Evolutionary conservation across 2,113 vertebrate genomes (phyloP).

Genomic region (Sialia sialis): DNA sequence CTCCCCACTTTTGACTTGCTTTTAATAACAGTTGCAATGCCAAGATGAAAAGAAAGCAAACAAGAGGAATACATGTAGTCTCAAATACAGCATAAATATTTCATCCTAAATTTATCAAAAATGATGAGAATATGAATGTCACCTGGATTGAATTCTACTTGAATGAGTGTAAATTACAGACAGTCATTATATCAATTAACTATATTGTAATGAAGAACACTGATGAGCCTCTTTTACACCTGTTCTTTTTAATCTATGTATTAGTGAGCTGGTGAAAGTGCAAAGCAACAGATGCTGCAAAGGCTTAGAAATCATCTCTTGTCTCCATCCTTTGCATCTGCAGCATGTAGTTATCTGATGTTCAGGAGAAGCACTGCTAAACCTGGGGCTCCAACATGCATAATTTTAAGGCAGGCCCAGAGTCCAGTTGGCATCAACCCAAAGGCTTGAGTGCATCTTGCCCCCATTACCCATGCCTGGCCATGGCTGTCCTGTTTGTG

Average conservation of each 20-base stretch:
- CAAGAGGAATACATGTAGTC: not conserved
- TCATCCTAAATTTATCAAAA: not conserved
- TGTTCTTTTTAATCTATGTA: not conserved
- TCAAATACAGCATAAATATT: not conserved
- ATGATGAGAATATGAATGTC: not conserved
- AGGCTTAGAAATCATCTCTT: not conserved
- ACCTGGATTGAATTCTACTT: not conserved
- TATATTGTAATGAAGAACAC: not conserved
- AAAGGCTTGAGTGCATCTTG: not conserved
- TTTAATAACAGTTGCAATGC: not conserved
- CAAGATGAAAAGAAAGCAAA: conserved; percentile 8
- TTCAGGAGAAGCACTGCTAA: not conserved
- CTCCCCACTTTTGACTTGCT: not conserved
- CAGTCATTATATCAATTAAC: not conserved
- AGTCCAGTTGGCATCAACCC: not conserved
- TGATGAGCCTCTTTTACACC: not conserved
- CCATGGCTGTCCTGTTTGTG: not conserved
- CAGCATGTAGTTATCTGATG: not conserved
- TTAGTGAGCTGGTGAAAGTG: not conserved
- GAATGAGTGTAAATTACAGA: not conserved
- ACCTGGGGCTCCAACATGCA: not conserved
- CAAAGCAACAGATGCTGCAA: not conserved
- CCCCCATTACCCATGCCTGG: too few relatives aligned
- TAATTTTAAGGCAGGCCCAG: not conserved
- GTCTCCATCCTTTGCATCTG: not conserved